A percentile compares a stretch with the other conserved stretches of the same genome.
Evolutionary conservation across 2,888 invertebrate species (phyloP).

Genomic region (Polyploca ridens): DNA sequence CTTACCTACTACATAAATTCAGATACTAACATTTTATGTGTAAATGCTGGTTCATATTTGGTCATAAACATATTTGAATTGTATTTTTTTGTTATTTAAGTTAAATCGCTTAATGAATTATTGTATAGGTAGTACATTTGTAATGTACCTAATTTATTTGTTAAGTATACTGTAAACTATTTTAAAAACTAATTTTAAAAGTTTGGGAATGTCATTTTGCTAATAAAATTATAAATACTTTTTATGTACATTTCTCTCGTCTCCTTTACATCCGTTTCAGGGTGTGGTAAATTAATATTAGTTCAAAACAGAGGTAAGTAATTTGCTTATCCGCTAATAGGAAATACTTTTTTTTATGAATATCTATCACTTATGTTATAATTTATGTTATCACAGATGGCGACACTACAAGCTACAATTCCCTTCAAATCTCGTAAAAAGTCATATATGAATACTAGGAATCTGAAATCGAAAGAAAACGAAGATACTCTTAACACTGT

Average conservation of each 20-base stretch:
- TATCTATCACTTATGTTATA: background rate
- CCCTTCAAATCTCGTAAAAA: conserved; percentile 80
- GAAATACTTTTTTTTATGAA: background rate
- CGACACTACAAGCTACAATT: conserved; percentile 74
- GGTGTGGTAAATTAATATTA: too few relatives aligned
- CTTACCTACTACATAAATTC: background rate
- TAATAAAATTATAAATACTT: conserved; percentile 12
- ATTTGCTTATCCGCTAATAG: background rate
- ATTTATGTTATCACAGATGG: conserved; percentile 60
- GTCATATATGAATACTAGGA: conserved; percentile 45
- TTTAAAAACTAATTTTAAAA: conserved; percentile 7
- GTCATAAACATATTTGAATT: background rate
- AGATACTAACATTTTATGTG: background rate
- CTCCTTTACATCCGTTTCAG: too few relatives aligned
- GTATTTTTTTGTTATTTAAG: background rate
- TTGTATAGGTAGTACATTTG: conserved; percentile 4
- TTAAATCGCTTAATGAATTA: background rate
- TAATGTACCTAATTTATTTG: conserved; percentile 10
- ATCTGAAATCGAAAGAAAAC: conserved; percentile 60
- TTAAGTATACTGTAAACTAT: background rate
- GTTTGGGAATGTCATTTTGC: conserved; percentile 19
- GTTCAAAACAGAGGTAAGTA: background rate
- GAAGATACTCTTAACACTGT: conserved; percentile 50
- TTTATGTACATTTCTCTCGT: background rate
- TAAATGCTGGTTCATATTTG: background rate